Conservation (phyloP, 2,113 vertebrate species). For the Lutjanus erythropterus region DNA sequence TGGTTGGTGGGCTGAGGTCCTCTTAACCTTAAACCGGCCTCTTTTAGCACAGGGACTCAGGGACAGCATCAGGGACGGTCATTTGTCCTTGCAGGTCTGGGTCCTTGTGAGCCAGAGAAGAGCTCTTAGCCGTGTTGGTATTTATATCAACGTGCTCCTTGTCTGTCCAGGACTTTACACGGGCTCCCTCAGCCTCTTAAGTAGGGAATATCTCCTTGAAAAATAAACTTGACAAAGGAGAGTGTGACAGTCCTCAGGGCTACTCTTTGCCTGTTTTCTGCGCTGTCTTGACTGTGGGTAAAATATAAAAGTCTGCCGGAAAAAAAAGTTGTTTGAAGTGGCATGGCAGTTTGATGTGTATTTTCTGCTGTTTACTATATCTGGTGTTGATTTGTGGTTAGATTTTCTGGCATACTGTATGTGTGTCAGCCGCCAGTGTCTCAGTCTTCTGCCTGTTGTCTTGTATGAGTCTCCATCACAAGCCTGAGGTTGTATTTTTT, state of each 20-base stretch:
- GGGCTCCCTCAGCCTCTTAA: constrained; percentile 68
- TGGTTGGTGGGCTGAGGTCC: constrained; percentile 54
- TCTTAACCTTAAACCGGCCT: constrained; percentile 77
- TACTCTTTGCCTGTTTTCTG: constrained; percentile 53
- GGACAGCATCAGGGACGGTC: constrained; percentile 70
- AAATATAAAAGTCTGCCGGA: constrained; percentile 53
- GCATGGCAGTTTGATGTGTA: constrained; percentile 63
- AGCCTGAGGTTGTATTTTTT: constrained; percentile 72
- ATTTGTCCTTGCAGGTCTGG: constrained; percentile 78
- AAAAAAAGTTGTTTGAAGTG: constrained; percentile 51
- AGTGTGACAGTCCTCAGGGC: constrained; percentile 64
- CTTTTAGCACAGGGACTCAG: constrained; percentile 71
- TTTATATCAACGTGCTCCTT: constrained; percentile 76
- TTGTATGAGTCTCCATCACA: constrained; percentile 75
- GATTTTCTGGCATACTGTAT: constrained; percentile 57
- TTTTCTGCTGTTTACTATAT: constrained; percentile 69
- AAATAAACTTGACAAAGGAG: constrained; percentile 71
- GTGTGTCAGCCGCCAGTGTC: constrained; percentile 69
- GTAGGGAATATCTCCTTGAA: constrained; percentile 74
- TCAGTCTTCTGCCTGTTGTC: constrained; percentile 66
- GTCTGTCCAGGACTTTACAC: constrained; percentile 63
- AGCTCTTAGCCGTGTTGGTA: constrained; percentile 75
- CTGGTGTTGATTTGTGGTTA: constrained; percentile 67
- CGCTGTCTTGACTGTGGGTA: constrained; percentile 45
- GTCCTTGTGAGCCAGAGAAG: constrained; percentile 71